These are phyloP conservation scores for Hozukius guyotensis DNA, from an alignment of 2,797 vertebrate genomes.

Conservation along the genomic window DNA sequence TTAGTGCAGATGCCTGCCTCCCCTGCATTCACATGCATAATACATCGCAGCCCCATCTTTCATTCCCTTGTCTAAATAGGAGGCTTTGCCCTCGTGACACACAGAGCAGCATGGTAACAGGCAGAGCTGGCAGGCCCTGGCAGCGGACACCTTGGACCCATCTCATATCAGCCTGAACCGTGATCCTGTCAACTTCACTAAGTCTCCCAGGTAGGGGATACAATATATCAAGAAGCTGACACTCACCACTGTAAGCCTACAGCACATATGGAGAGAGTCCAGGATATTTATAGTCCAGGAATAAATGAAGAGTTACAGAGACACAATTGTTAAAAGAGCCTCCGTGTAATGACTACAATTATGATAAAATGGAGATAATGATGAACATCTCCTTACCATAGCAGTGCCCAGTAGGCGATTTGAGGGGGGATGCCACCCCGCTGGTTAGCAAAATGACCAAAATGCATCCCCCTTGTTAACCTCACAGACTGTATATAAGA, in stretches of 20 bases:
- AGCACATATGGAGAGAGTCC: not conserved
- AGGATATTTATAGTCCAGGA: not conserved
- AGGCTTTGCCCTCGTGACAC: slow-evolving; percentile 58
- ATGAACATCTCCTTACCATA: not conserved
- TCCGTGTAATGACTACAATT: not conserved
- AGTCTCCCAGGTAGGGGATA: slow-evolving; percentile 36
- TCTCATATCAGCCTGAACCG: slow-evolving; percentile 65
- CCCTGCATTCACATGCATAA: slow-evolving; percentile 73
- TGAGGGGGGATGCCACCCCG: too few species aligned
- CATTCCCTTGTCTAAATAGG: slow-evolving; percentile 73
- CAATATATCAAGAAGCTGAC: slow-evolving; percentile 27
- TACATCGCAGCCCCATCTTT: slow-evolving; percentile 64
- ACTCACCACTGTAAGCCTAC: slow-evolving; percentile 1
- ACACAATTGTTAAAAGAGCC: not conserved
- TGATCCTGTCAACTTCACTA: slow-evolving; percentile 61
- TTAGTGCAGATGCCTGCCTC: slow-evolving; percentile 59
- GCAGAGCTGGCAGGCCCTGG: slow-evolving; percentile 60
- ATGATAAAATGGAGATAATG: not conserved
- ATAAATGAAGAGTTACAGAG: not conserved
- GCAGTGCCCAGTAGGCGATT: not conserved
- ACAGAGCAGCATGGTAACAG: slow-evolving; percentile 56
- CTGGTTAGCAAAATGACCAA: too few species aligned
- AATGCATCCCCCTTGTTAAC: too few species aligned
- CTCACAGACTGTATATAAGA: too few species aligned
- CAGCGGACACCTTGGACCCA: slow-evolving; percentile 64